Evolutionary conservation across 2,888 invertebrate species (phyloP), one percentile per base, ranked within the genome.

Genomic region (Nudaria mundana): DNA sequence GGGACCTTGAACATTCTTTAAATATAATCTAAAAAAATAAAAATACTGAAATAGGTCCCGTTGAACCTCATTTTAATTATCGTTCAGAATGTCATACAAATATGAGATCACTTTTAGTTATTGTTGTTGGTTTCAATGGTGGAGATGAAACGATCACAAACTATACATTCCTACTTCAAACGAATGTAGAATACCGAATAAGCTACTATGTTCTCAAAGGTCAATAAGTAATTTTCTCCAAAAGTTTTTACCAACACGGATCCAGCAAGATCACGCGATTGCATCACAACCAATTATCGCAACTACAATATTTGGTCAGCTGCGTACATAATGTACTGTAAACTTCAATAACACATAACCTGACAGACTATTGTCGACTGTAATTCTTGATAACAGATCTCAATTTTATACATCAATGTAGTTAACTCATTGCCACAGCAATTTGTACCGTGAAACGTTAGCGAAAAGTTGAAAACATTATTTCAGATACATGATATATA

Each of bases 251-350:
- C 47, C 46, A 55, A 54, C 61, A 60, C 51, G 48, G 48, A 59
- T 61, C 49, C 67, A 63, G 59, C 59, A 63, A 78, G 78, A 80
- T 80, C 85, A 79, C 77, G 80, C 78, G 76, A 87, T 86, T 86
- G 81, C 87, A 82, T 85, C 86, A 86, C 78, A 75, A 75, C 76
- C 85, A 87, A 87, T 87, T 86, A 88, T 85, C 85, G 77, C 78
- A 73, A 76, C 71, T 80, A 83, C 83, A 86, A 85, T 88, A 87
- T 87, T 88, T 88, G 86, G 76, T 85, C 87, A 88, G 87, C 88
- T 88, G 87, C 76, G 82, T 70, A 71, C 71, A 66, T 70, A 66
- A 59, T 63, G 51, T 57, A 60, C 66, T 66, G 62, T 64, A 66
- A 66, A 71, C 65, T 68, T 68, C 53, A 58, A 63, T 53, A 60